phyloP scores from a whole-genome alignment of 92 coral and sea anemone species.

The Actinernus sp. region DNA sequence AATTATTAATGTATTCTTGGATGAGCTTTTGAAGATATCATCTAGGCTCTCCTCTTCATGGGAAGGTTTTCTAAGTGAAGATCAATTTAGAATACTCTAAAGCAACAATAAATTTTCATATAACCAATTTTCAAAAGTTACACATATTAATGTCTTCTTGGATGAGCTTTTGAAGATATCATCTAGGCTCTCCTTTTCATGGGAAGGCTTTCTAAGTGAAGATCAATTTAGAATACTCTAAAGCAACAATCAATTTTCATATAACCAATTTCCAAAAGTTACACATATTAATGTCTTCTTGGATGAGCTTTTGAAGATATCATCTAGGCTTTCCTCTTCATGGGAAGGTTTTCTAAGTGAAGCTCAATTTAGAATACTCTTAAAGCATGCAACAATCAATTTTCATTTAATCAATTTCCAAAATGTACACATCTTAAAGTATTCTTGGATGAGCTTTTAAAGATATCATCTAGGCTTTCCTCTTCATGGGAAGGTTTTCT shows the following conservation, averaged over 20 bases:
- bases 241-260: not conserved
- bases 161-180: slow-evolving; percentile 83
- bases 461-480: slow-evolving; percentile 92
- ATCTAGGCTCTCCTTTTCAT: slow-evolving; percentile 84
- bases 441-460: slow-evolving; percentile 64
- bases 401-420: not conserved
- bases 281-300: slow-evolving; percentile 1
- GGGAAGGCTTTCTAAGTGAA: slow-evolving; percentile 60
- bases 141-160: slow-evolving; percentile 40
- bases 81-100: not conserved
- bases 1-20: slow-evolving; percentile 22
- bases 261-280: not conserved
- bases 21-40: slow-evolving; percentile 80
- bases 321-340: slow-evolving; percentile 85
- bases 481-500: slow-evolving; percentile 80
- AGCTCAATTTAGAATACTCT: not conserved
- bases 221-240: not conserved
- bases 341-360: slow-evolving; percentile 58
- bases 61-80: slow-evolving; percentile 46
- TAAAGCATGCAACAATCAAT: no score
- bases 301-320: slow-evolving; percentile 74
- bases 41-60: slow-evolving; percentile 84
- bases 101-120: not conserved
- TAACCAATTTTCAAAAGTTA: not conserved
- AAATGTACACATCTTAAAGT: slow-evolving; percentile 11